Base-by-base conservation (phyloP, 2,113 vertebrate genomes). In the Plecturocebus donacophilus region DNA sequence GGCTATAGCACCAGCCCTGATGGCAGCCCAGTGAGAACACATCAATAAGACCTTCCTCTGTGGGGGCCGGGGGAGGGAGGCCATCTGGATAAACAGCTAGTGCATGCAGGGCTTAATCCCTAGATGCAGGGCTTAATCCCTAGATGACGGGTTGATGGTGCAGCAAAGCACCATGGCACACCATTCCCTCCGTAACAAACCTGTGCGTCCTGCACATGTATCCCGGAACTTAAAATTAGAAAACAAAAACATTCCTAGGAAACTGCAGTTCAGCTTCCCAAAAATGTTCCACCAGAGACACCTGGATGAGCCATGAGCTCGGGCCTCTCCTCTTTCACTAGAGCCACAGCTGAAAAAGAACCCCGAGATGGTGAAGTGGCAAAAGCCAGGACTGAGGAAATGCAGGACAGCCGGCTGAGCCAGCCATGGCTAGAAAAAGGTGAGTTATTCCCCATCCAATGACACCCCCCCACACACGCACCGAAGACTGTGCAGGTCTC, bases 401-500 rank as follows among this genome's bases (percentile, higher is more conserved):
- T 17, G 17, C 45, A 17, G 64, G 75, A 71, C 61, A 94, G 91
- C 76, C 82, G 1, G 76, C 83, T n/a, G 97, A 87, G 95, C 97
- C 96, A 80, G 91, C 97, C 96, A 87, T 49, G 40, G 71, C 85
- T 94, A 95, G 97, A 93, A 79, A 97, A 97, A 98, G 97, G 98
- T 97, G 97, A 97, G 87, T 81, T 90, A 64, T 49, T 97, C 97
- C 98, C 98, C 98, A 98, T 97, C 97, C 91, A 93, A 97, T 14
- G 66, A 95, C 75, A 66, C 32, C 35, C 85, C 91, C 0, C 6
- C 49, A 52, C 14, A 52, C 49, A 52, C 52, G 5, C 52, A 52
- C 96, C 94, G 94, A 98, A 95, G 97, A 94, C 97, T 97, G 87
- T 54, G 97, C 97, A 97, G 98, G 95, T 97, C 86, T 25, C 96